These are phyloP conservation scores for Pongo pygmaeus DNA, from an alignment of 2,113 vertebrate genomes.

Conservation along the genomic window DNA sequence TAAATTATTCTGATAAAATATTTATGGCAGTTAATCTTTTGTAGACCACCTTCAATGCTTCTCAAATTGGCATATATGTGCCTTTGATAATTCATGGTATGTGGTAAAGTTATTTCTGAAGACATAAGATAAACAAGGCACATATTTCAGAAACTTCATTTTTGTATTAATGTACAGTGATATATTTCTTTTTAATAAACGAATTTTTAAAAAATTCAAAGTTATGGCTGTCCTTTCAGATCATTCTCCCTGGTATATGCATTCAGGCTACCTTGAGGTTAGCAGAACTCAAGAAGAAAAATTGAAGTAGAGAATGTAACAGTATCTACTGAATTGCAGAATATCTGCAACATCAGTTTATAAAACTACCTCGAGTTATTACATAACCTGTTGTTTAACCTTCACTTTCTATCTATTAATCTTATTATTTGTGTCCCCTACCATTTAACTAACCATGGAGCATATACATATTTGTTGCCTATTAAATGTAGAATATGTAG, in stretches of 20 bases:
- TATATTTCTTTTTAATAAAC: not conserved
- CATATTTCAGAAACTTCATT: not conserved
- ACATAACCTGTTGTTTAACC: not conserved
- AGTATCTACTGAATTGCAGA: not conserved
- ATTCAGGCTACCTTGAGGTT: not conserved
- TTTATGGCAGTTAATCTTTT: conserved; percentile 60
- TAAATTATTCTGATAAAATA: conserved; percentile 66
- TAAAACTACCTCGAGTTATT: not conserved
- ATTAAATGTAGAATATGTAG: not conserved
- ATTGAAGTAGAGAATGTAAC: not conserved
- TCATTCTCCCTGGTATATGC: not conserved
- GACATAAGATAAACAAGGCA: not conserved
- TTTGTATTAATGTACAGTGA: conserved; percentile 24
- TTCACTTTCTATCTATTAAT: not conserved
- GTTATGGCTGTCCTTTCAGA: not conserved
- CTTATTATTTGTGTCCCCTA: not conserved
- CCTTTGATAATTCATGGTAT: conserved; percentile 43
- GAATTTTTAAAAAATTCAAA: not conserved
- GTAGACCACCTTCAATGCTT: conserved; percentile 55
- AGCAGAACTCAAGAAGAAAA: not conserved
- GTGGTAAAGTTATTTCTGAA: conserved; percentile 49
- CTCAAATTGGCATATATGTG: not conserved
- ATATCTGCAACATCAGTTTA: not conserved
- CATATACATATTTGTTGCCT: not conserved
- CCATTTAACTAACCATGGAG: not conserved